Evolutionary conservation across 1,140 invertebrate genomes (phyloP).

Genomic region (Megalonaias nervosa): DNA sequence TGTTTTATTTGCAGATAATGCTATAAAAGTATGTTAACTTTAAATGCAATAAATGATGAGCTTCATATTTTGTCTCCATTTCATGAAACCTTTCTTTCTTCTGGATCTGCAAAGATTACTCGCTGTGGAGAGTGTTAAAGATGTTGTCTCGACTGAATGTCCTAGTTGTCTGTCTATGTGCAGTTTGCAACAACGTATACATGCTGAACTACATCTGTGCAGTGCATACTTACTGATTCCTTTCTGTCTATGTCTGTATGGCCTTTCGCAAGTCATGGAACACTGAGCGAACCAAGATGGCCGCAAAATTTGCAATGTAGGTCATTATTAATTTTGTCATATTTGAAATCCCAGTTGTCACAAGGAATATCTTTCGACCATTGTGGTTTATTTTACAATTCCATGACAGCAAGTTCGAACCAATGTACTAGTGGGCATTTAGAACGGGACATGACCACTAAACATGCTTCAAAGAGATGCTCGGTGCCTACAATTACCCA

Average conservation of each 20-base stretch:
- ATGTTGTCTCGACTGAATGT: slow-evolving; percentile 63
- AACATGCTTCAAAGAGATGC: slow-evolving; percentile 57
- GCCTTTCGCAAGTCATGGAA: slow-evolving; percentile 49
- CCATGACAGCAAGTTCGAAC: slow-evolving; percentile 35
- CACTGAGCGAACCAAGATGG: slow-evolving; percentile 43
- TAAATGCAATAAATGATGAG: background rate
- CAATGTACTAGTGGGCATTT: slow-evolving; percentile 56
- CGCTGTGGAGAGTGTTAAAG: no score
- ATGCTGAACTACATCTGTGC: slow-evolving; percentile 66
- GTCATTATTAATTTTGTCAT: slow-evolving; percentile 44
- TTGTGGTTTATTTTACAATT: slow-evolving; percentile 44
- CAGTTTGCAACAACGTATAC: slow-evolving; percentile 52
- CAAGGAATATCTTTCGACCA: slow-evolving; percentile 43
- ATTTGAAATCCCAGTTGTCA: slow-evolving; percentile 51
- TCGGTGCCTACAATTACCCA: slow-evolving; percentile 62
- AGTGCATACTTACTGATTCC: slow-evolving; percentile 66
- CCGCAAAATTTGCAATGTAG: slow-evolving; percentile 53
- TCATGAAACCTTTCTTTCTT: slow-evolving; percentile 64
- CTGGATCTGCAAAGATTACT: slow-evolving; percentile 58
- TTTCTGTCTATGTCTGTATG: slow-evolving; percentile 61
- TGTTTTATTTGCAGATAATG: no score
- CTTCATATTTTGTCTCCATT: slow-evolving; percentile 19
- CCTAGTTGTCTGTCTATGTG: slow-evolving; percentile 49
- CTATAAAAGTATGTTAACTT: background rate
- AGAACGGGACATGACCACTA: slow-evolving; percentile 56